phyloP scores from a whole-genome alignment of 2,113 vertebrate species.

The Gopherus flavomarginatus region DNA sequence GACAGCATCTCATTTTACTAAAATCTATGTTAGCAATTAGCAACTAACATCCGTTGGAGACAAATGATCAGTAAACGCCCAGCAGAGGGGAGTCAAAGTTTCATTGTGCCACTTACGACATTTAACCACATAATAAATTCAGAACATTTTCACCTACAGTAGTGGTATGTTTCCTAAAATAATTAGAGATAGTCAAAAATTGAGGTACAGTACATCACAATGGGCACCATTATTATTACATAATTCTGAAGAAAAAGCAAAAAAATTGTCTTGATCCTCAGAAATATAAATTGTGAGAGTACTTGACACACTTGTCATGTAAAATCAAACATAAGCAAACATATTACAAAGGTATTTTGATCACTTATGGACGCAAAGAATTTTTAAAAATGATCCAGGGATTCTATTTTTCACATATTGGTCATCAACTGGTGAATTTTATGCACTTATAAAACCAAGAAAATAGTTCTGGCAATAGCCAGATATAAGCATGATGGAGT shows the following conservation, averaged over 20 bases:
- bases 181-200: not conserved
- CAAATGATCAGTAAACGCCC: not conserved
- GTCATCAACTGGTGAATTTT: not conserved
- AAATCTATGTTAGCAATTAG: slow-evolving; percentile 12
- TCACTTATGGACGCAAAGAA: not conserved
- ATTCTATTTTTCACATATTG: not conserved
- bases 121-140: slow-evolving; percentile 24
- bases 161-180: slow-evolving; percentile 13
- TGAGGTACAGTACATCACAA: not conserved
- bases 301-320: no score
- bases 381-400: not conserved
- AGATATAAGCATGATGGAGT: fast-evolving
- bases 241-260: not conserved
- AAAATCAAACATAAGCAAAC: fast-evolving
- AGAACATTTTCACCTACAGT: not conserved
- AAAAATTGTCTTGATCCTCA: not conserved
- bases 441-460: fast-evolving
- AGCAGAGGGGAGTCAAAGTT: slow-evolving; percentile 7
- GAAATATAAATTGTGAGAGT: not conserved
- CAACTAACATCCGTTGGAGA: slow-evolving; percentile 39
- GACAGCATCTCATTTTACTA: not conserved
- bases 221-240: not conserved
- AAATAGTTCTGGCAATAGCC: fast-evolving
- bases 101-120: not conserved
- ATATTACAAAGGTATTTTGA: not conserved